These are phyloP conservation scores for Leptothorax acervorum DNA, from an alignment of 2,888 invertebrate genomes.

Conservation along the genomic window DNA sequence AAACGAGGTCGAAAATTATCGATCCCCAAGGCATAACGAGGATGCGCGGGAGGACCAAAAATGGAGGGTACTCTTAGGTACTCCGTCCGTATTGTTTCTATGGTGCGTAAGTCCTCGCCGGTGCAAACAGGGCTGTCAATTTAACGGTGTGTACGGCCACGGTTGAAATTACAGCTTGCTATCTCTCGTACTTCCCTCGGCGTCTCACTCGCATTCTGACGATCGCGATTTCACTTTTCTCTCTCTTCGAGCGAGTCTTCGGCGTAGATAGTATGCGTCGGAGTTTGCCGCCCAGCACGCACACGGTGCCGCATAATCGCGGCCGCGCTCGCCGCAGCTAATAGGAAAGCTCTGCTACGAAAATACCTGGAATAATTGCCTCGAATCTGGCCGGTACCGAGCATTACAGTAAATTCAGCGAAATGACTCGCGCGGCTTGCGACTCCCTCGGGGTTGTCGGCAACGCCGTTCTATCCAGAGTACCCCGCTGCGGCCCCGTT, in stretches of 20 bases:
- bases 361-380: conserved; percentile 81
- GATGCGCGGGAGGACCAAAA: conserved; percentile 65
- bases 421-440: conserved; percentile 72
- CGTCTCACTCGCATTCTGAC: conserved; percentile 15
- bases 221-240: conserved; percentile 5
- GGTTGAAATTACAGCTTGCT: conserved; percentile 72
- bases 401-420: conserved; percentile 78
- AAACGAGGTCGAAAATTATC: conserved; percentile 64
- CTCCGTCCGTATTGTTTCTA: conserved; percentile 74
- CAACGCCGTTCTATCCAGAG: conserved; percentile 62
- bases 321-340: conserved; percentile 65
- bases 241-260: background rate
- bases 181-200: conserved; percentile 45
- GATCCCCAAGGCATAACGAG: conserved; percentile 58
- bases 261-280: conserved; percentile 22
- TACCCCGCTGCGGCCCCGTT: conserved; percentile 52
- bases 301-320: conserved; percentile 65
- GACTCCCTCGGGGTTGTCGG: conserved; percentile 58
- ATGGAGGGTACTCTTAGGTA: conserved; percentile 65
- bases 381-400: conserved; percentile 70
- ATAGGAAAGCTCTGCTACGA: conserved; percentile 80
- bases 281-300: conserved; percentile 16
- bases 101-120: conserved; percentile 66
- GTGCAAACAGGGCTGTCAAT: conserved; percentile 74
- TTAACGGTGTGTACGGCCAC: conserved; percentile 62